Base-by-base conservation (phyloP, 1,140 invertebrate genomes). In the Eurosta solidaginis region DNA sequence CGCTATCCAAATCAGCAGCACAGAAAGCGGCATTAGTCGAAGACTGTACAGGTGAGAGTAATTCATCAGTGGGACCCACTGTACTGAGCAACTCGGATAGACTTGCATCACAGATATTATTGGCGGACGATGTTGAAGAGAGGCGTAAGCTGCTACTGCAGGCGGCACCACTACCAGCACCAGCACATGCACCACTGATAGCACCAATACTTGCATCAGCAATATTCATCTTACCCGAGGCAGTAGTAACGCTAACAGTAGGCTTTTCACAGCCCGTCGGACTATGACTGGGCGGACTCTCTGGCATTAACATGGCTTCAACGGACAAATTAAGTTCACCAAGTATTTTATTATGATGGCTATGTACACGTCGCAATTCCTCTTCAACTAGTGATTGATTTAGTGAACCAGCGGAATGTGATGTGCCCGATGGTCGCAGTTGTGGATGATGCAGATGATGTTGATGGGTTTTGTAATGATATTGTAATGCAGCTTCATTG, bases 291-390 rank as follows among this genome's bases (percentile, higher is more conserved):
- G 85, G 84, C 45, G 83, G 82, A 80, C 88, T 87, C 52, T 89
- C 90, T 14, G 93, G 94, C 94, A 95, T 95, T 74, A 95, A 88
- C 94, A 96, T 96, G 52, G 94, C 94, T 88, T 96, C 95, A 40
- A 95, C 93, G 80, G 94, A 94, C 42, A 96, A 90, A 89, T 96
- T 96, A 47, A 96, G 88, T 85, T 96, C 94, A 42, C 94, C 94
- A 74, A 96, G 90, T 77, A 96, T 94, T 82, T 93, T 90, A 81
- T 92, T 92, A 88, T 96, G 94, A 33, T 93, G 90, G 79, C 91
- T 92, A 85, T 95, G 93, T 36, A 96, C 94, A 76, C 92, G 89
- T 33, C 93, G 90, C 54, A 96, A 92, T 89, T 96, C 95, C 85
- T 96, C 94, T 83, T 94, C 93, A 10, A 94, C 91, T 20, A 93